phyloP scores from a whole-genome alignment of 1,140 invertebrate genomes.

The Brachionus rubens region DNA sequence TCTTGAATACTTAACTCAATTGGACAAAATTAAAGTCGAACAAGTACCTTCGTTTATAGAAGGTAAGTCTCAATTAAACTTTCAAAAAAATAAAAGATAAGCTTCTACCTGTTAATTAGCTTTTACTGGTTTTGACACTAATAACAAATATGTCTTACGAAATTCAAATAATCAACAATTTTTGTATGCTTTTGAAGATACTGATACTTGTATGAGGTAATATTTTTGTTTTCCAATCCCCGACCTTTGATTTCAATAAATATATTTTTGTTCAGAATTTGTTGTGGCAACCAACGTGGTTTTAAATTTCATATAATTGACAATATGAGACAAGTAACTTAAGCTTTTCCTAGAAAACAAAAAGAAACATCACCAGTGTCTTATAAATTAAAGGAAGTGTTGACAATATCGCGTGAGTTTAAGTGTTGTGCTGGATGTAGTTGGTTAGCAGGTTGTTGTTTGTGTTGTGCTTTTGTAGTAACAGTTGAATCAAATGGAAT shows the following conservation, averaged over 20 bases:
- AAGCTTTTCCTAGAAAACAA: neutral
- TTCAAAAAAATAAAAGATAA: neutral
- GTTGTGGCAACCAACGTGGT: conserved; percentile 69
- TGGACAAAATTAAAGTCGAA: conserved; percentile 81
- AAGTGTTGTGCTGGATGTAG: conserved; percentile 51
- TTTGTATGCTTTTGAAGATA: conserved; percentile 64
- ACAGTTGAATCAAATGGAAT: conserved; percentile 46
- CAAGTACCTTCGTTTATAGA: conserved; percentile 81
- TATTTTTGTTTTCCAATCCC: neutral
- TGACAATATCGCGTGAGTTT: conserved; percentile 52
- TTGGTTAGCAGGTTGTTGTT: conserved; percentile 37
- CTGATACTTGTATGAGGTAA: conserved; percentile 66
- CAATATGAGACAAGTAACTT: conserved; percentile 27
- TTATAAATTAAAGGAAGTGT: conserved; percentile 53
- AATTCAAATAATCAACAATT: conserved; percentile 55
- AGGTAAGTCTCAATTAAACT: conserved; percentile 60
- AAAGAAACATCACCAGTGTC: neutral
- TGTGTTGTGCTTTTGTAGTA: conserved; percentile 43
- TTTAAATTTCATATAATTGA: conserved; percentile 35
- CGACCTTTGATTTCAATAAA: too few species aligned
- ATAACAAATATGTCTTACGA: conserved; percentile 69
- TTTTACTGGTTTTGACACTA: conserved; percentile 78
- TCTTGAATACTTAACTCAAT: conserved; percentile 83
- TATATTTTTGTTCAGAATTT: too few species aligned
- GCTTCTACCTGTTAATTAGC: conserved; percentile 60